These are phyloP conservation scores for Luffia ferchaultella DNA, from an alignment of 2,888 invertebrate genomes.

Conservation along the genomic window DNA sequence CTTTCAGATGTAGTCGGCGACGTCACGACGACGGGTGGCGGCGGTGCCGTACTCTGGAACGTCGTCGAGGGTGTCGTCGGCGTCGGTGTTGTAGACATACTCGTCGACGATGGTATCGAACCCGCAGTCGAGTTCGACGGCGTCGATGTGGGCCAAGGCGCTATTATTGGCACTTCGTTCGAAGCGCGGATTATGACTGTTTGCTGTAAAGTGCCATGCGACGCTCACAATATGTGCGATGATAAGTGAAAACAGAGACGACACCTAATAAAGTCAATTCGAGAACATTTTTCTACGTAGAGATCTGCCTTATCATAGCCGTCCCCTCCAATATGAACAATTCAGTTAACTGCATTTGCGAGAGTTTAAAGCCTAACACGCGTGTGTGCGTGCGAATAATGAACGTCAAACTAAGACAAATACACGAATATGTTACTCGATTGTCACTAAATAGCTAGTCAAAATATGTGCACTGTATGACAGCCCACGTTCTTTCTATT, in stretches of 20 bases:
- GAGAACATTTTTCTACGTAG: too few relatives aligned
- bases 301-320: too few relatives aligned
- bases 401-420: too few relatives aligned
- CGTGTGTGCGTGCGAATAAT: too few relatives aligned
- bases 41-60: constrained; percentile 18
- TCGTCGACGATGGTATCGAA: constrained; percentile 27
- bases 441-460: too few relatives aligned
- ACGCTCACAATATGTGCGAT: constrained; percentile 57
- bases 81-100: constrained; percentile 15
- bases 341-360: too few relatives aligned
- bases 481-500: too few relatives aligned
- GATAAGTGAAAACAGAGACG: constrained; percentile 35
- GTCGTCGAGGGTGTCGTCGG: constrained; percentile 9
- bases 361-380: too few relatives aligned
- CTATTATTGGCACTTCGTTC: constrained; percentile 41
- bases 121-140: constrained; percentile 28
- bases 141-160: constrained; percentile 31
- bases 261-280: too few relatives aligned
- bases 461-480: too few relatives aligned
- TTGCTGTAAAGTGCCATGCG: constrained; percentile 64
- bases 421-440: too few relatives aligned
- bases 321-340: too few relatives aligned
- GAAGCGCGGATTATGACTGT: constrained; percentile 58
- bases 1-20: not conserved
- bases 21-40: not conserved